Conservation (phyloP, 1,140 invertebrate species). For the Zaprionus davidi region DNA sequence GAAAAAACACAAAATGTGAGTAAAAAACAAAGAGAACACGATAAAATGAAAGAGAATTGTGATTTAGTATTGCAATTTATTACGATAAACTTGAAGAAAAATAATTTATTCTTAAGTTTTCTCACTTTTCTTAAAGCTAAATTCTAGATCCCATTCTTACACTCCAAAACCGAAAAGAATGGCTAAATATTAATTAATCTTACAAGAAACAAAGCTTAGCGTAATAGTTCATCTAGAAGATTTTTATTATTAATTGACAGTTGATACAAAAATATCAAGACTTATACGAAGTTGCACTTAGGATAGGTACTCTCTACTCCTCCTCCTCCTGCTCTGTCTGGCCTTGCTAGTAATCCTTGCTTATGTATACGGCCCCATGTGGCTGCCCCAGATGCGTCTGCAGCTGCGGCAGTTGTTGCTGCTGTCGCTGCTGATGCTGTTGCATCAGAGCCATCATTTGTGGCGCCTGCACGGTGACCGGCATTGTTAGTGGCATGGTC, state of each 20-base stretch:
- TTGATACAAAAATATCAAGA: constrained; percentile 44
- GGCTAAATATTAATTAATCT: background rate
- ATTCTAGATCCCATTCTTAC: too few relatives aligned
- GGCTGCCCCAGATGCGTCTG: constrained; percentile 24
- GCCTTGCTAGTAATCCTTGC: constrained; percentile 61
- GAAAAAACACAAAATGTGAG: background rate
- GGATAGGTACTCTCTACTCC: constrained; percentile 43
- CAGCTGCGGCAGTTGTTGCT: constrained; percentile 29
- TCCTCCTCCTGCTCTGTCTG: background rate
- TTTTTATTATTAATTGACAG: constrained; percentile 51
- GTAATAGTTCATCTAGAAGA: constrained; percentile 1
- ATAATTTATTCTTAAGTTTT: background rate
- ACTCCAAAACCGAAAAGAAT: background rate
- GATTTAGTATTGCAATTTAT: background rate
- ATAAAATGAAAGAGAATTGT: constrained; percentile 10
- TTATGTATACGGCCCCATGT: constrained; percentile 62
- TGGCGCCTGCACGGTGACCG: constrained; percentile 59
- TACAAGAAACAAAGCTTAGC: background rate
- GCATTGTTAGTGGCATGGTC: constrained; percentile 63
- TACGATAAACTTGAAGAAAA: background rate
- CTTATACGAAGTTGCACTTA: constrained; percentile 56
- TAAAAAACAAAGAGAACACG: background rate
- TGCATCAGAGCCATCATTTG: constrained; percentile 75
- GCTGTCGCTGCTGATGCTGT: constrained; percentile 52
- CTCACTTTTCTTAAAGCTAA: too few relatives aligned